phyloP scores from a whole-genome alignment of 2,797 vertebrate species.

The Gallinago stenura region DNA sequence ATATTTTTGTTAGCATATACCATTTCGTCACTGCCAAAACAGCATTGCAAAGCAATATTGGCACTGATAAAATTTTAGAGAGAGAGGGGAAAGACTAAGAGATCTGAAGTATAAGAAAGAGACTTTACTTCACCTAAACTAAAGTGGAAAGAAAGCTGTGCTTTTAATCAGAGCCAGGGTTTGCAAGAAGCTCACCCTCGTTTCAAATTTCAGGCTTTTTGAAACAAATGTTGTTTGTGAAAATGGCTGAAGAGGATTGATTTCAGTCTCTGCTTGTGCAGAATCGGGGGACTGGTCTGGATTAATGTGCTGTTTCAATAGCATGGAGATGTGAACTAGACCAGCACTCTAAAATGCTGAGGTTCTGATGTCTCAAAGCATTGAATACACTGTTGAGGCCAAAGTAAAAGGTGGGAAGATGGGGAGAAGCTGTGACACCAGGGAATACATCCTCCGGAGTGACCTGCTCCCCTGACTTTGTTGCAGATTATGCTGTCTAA shows the following conservation, averaged over 20 bases:
- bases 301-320: background rate
- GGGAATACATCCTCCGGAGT: background rate
- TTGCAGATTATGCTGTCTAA: background rate
- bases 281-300: background rate
- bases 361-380: background rate
- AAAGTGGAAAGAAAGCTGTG: background rate
- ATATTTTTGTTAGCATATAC: background rate
- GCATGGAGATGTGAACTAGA: background rate
- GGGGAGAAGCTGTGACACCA: background rate
- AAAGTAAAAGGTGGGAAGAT: background rate
- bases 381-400: background rate
- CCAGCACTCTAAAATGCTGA: background rate
- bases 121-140: background rate
- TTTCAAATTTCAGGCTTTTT: constrained; percentile 17
- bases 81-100: background rate
- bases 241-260: background rate
- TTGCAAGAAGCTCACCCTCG: background rate
- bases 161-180: background rate
- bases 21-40: background rate
- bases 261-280: background rate
- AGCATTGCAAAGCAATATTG: background rate
- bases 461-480: background rate
- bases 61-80: background rate
- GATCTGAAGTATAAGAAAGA: background rate
- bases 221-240: background rate